phyloP scores from a whole-genome alignment of 2,797 vertebrate genomes.

The Ctenochaetus hawaiiensis region DNA sequence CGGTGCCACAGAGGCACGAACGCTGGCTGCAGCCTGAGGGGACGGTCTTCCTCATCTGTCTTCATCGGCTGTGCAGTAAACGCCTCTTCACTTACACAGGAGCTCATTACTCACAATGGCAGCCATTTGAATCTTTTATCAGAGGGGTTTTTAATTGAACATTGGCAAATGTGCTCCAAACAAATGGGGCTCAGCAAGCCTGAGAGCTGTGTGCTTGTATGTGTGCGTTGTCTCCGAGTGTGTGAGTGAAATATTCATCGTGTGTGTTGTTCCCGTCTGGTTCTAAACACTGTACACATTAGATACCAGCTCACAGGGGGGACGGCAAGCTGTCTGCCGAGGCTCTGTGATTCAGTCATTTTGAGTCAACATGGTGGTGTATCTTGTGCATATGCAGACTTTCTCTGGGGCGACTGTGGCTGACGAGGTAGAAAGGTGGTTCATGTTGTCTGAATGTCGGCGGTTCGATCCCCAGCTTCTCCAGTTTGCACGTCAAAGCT shows the following conservation, averaged over 20 bases:
- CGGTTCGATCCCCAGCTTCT: too few species aligned
- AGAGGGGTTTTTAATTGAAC: conserved; percentile 83
- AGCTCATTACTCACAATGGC: conserved; percentile 84
- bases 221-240: conserved; percentile 33
- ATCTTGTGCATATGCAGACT: conserved; percentile 21
- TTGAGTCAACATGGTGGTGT: conserved; percentile 16
- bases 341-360: conserved; percentile 60
- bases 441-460: too few species aligned
- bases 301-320: conserved; percentile 64
- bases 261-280: conserved; percentile 62
- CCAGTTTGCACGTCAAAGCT: too few species aligned
- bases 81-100: conserved; percentile 81
- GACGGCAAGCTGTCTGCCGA: conserved; percentile 60
- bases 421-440: too few species aligned
- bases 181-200: conserved; percentile 69
- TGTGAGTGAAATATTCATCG: conserved; percentile 66
- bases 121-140: conserved; percentile 84
- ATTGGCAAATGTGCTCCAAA: conserved; percentile 79
- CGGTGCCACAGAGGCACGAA: conserved; percentile 69
- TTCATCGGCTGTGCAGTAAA: conserved; percentile 82
- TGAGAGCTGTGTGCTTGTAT: conserved; percentile 47
- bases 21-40: conserved; percentile 66
- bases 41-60: conserved; percentile 77
- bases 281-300: conserved; percentile 65
- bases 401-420: not conserved